Evolutionary conservation across 2,888 invertebrate genomes (phyloP).

Genomic region (Therioaphis trifolii): DNA sequence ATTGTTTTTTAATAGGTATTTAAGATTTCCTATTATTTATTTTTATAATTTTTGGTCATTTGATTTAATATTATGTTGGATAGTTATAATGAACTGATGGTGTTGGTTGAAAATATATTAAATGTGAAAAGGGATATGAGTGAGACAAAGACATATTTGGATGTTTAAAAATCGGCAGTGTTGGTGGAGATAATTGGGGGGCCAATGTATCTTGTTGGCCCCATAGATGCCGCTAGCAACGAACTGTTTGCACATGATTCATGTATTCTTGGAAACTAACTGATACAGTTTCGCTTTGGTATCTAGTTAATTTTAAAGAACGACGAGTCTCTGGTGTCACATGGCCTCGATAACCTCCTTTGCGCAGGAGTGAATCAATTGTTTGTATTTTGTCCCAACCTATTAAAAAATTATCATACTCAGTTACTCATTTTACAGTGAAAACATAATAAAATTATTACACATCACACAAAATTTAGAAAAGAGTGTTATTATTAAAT

Average conservation of each 20-base stretch:
- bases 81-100: constrained; percentile 18
- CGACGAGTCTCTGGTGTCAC: constrained; percentile 90
- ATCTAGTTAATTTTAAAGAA: constrained; percentile 92
- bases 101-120: constrained; percentile 28
- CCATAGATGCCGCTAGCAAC: constrained; percentile 80
- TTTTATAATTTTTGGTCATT: constrained; percentile 28
- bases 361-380: constrained; percentile 95
- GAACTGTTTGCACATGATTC: constrained; percentile 75
- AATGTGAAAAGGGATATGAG: constrained; percentile 2
- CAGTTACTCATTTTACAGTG: background rate
- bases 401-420: constrained; percentile 68
- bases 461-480: background rate
- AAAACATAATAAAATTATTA: background rate
- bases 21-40: too few species aligned
- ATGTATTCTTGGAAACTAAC: constrained; percentile 88
- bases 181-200: constrained; percentile 66
- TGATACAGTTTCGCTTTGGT: constrained; percentile 95
- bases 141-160: background rate
- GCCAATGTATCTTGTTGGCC: constrained; percentile 69
- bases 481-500: constrained; percentile 60
- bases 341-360: constrained; percentile 93
- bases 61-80: background rate
- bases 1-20: background rate
- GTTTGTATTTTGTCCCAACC: constrained; percentile 99
- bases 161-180: constrained; percentile 45